Percentiles rank a stretch among this genome's conserved stretches.
Evolutionary conservation across 2,888 invertebrate species (phyloP).

Genomic region (Dione vanillae): DNA sequence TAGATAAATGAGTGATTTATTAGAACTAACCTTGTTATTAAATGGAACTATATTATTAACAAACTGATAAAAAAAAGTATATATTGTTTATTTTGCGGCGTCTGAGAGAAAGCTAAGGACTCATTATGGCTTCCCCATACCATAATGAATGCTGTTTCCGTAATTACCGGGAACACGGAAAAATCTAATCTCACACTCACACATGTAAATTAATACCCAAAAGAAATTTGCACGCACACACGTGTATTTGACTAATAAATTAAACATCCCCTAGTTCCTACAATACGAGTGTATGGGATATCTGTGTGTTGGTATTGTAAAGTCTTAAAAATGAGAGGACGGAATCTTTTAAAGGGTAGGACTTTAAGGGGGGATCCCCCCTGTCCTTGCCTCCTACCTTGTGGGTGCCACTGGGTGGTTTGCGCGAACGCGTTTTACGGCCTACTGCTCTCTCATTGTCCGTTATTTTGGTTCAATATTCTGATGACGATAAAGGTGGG

Average conservation of each 20-base stretch:
- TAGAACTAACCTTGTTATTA: no score
- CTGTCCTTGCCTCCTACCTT: slow-evolving; percentile 50
- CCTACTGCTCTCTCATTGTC: slow-evolving; percentile 76
- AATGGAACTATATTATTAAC: no score
- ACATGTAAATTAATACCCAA: slow-evolving; percentile 56
- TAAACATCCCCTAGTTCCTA: slow-evolving; percentile 62
- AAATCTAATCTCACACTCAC: slow-evolving; percentile 74
- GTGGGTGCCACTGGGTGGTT: slow-evolving; percentile 63
- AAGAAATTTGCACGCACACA: slow-evolving; percentile 53
- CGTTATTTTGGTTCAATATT: slow-evolving; percentile 81
- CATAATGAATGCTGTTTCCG: slow-evolving; percentile 55
- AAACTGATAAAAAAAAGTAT: not conserved
- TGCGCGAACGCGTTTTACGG: slow-evolving; percentile 78
- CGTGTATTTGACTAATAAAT: slow-evolving; percentile 66
- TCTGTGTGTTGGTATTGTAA: slow-evolving; percentile 81
- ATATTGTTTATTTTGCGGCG: slow-evolving; percentile 7
- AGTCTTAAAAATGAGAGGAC: slow-evolving; percentile 84
- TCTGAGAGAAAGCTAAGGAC: slow-evolving; percentile 33
- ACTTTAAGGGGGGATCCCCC: slow-evolving; percentile 75
- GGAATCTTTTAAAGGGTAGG: slow-evolving; percentile 84
- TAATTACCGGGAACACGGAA: slow-evolving; percentile 81
- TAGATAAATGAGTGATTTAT: no score
- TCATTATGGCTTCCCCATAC: slow-evolving; percentile 66
- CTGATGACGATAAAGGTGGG: slow-evolving; percentile 73
- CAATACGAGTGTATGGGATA: slow-evolving; percentile 70